These are phyloP conservation scores for Acanthosepion lycidas DNA, from an alignment of 2,888 invertebrate genomes.

Conservation along the genomic window DNA sequence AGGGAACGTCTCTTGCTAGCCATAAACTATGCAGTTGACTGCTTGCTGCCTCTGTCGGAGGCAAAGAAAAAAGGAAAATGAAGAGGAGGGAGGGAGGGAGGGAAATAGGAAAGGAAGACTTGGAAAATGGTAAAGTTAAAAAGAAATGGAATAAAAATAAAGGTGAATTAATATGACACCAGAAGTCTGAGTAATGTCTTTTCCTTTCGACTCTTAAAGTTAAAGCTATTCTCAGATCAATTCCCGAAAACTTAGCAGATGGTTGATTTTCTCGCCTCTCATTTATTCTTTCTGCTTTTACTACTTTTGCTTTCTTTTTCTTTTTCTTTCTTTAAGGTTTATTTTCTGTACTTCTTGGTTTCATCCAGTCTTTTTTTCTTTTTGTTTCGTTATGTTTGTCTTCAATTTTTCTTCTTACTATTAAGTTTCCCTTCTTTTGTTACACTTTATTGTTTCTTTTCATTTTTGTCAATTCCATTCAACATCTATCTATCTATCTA, in stretches of 20 bases:
- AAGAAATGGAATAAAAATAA: background rate
- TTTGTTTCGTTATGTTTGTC: too few species aligned
- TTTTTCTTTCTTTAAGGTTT: too few species aligned
- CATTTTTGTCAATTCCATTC: background rate
- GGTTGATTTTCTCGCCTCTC: background rate
- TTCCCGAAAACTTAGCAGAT: conserved; percentile 15
- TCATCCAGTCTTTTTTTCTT: too few species aligned
- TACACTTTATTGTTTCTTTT: too few species aligned
- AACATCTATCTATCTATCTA: background rate
- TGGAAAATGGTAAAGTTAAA: background rate
- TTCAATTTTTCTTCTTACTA: too few species aligned
- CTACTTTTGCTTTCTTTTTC: too few species aligned
- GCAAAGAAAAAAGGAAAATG: background rate
- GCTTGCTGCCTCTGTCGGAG: background rate
- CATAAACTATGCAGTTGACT: conserved; percentile 33
- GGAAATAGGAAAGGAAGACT: background rate
- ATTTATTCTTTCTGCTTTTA: background rate
- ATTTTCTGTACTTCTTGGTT: too few species aligned
- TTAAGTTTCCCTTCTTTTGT: too few species aligned
- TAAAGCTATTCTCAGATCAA: background rate
- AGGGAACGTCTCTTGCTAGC: background rate
- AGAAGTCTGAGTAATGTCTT: background rate
- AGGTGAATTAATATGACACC: background rate
- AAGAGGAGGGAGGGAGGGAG: background rate
- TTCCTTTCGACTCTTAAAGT: background rate